phyloP scores from a whole-genome alignment of 1,140 invertebrate genomes.

The Drosophila elegans region DNA sequence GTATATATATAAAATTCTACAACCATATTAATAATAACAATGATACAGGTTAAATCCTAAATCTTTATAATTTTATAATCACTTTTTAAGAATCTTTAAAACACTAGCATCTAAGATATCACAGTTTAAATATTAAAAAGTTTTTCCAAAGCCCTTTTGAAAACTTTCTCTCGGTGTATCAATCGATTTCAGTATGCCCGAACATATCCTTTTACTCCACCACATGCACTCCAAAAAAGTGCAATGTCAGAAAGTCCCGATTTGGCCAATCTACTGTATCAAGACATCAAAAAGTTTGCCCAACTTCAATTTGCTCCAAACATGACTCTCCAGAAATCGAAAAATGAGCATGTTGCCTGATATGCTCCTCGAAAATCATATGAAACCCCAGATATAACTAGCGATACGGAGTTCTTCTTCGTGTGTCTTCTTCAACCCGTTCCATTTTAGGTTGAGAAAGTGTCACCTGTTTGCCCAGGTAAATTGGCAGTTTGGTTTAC shows the following conservation, averaged over 20 bases:
- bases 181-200: background rate
- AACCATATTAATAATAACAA: too few species aligned
- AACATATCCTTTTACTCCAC: background rate
- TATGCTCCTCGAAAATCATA: constrained; percentile 6
- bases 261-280: constrained; percentile 43
- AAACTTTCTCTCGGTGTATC: background rate
- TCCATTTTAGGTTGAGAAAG: constrained; percentile 64
- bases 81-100: too few species aligned
- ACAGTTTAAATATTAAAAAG: too few species aligned
- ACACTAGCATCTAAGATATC: too few species aligned
- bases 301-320: constrained; percentile 29
- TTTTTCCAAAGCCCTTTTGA: background rate
- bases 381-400: constrained; percentile 21
- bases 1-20: too few species aligned
- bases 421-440: constrained; percentile 57
- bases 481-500: constrained; percentile 66
- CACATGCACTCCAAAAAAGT: background rate
- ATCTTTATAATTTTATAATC: too few species aligned
- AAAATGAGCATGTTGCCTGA: constrained; percentile 31
- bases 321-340: constrained; percentile 57
- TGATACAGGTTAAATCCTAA: too few species aligned
- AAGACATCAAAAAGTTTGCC: constrained; percentile 58
- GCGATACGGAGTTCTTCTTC: constrained; percentile 7
- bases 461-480: constrained; percentile 64
- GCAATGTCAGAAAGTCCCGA: constrained; percentile 41